phyloP scores from a whole-genome alignment of 2,113 vertebrate species.

The Melanocharis versteri region DNA sequence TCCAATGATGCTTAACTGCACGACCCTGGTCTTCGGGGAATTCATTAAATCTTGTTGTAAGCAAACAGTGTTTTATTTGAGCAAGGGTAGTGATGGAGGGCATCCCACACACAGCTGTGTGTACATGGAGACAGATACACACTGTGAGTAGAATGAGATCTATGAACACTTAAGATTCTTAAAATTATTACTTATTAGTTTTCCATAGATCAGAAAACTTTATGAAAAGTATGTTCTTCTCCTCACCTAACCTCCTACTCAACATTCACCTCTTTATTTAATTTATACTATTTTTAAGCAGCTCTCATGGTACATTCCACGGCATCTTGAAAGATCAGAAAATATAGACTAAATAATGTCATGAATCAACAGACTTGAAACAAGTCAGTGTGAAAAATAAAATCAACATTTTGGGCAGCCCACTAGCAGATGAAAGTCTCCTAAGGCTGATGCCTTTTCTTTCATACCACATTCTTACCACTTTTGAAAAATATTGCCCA shows the following conservation, averaged over 20 bases:
- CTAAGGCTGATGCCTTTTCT: background rate
- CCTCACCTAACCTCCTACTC: background rate
- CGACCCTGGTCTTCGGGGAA: background rate
- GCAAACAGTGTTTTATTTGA: slow-evolving; percentile 31
- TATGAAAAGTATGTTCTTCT: background rate
- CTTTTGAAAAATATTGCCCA: background rate
- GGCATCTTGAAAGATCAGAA: background rate
- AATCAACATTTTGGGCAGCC: background rate
- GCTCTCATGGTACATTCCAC: background rate
- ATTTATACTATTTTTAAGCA: slow-evolving; percentile 1
- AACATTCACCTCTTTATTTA: background rate
- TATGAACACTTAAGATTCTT: background rate
- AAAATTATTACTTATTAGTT: background rate
- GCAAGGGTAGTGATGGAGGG: background rate
- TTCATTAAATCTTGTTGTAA: slow-evolving; percentile 1
- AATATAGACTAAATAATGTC: background rate
- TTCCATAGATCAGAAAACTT: background rate
- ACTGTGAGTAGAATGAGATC: background rate
- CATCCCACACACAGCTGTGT: slow-evolving; percentile 3
- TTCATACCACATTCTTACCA: background rate
- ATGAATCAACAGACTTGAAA: background rate
- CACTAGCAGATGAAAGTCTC: background rate
- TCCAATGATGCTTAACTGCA: background rate
- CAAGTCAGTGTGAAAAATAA: background rate
- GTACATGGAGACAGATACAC: background rate